Conservation (phyloP, 1,140 invertebrate genomes). For the Linepithema humile region DNA sequence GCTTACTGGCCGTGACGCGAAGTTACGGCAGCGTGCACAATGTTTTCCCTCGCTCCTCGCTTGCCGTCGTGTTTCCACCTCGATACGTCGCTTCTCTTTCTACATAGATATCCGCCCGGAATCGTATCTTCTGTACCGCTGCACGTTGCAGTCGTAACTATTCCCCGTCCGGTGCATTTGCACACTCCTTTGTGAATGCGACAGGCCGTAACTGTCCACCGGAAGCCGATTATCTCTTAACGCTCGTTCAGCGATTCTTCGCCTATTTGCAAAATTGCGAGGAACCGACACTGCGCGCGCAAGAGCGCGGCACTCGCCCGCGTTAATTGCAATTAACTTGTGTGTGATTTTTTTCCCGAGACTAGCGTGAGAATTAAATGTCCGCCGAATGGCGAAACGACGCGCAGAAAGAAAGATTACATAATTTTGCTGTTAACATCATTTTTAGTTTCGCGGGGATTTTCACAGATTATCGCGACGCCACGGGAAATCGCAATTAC, state of each 20-base stretch:
- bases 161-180: conserved; percentile 40
- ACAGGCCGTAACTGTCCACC: conserved; percentile 45
- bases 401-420: too few relatives aligned
- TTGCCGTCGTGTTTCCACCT: conserved; percentile 39
- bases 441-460: neutral
- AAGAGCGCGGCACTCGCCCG: neutral
- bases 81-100: conserved; percentile 49
- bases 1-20: conserved; percentile 81
- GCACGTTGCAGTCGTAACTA: conserved; percentile 29
- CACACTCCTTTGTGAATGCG: conserved; percentile 51
- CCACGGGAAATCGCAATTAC: conserved; percentile 26
- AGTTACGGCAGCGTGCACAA: conserved; percentile 79
- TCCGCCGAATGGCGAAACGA: neutral
- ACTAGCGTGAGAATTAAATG: neutral
- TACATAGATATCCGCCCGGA: conserved; percentile 43
- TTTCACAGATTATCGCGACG: neutral
- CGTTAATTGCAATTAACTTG: neutral
- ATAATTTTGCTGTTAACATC: neutral
- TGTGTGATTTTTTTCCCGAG: neutral
- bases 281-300: neutral
- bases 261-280: conserved; percentile 10
- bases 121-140: conserved; percentile 53
- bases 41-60: conserved; percentile 70
- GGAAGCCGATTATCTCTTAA: conserved; percentile 51
- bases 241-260: conserved; percentile 34